phyloP scores from a whole-genome alignment of 2,888 invertebrate genomes.

The Aricia artaxerxes region DNA sequence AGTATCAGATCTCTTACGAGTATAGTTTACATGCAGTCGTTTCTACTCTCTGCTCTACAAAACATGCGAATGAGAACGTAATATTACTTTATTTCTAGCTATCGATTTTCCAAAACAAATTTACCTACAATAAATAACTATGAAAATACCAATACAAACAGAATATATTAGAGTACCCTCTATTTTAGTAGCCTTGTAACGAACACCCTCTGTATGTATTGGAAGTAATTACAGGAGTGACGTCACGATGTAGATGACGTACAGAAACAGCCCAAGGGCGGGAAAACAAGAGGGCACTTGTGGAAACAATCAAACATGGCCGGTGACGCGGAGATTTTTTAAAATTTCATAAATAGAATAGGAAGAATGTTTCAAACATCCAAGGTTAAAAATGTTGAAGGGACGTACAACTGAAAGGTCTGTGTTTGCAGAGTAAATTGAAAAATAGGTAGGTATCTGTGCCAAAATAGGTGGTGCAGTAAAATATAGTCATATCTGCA shows the following conservation, averaged over 20 bases:
- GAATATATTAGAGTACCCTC: slow-evolving; percentile 23
- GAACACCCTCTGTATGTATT: slow-evolving; percentile 28
- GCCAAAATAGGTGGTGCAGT: not conserved
- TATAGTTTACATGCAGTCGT: too few relatives aligned
- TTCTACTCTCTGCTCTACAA: too few relatives aligned
- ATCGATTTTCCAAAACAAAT: not conserved
- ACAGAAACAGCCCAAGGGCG: slow-evolving; percentile 56
- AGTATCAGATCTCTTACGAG: too few relatives aligned
- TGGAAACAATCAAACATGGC: slow-evolving; percentile 51
- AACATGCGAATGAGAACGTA: not conserved
- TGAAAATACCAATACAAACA: slow-evolving; percentile 14
- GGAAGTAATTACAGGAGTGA: slow-evolving; percentile 29
- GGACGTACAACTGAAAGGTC: not conserved
- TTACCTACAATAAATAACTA: not conserved
- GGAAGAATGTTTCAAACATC: not conserved
- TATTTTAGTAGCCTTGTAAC: slow-evolving; percentile 28
- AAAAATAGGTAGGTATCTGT: not conserved
- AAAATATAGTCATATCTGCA: not conserved
- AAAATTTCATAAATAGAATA: slow-evolving; percentile 1
- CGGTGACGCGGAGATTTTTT: slow-evolving; percentile 36
- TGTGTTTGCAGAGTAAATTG: not conserved
- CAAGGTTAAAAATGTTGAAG: not conserved
- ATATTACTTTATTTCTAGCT: not conserved
- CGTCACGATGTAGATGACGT: slow-evolving; percentile 51
- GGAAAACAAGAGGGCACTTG: slow-evolving; percentile 59